Evolutionary conservation across 2,797 vertebrate species (phyloP).

Genomic region (Clamator glandarius): DNA sequence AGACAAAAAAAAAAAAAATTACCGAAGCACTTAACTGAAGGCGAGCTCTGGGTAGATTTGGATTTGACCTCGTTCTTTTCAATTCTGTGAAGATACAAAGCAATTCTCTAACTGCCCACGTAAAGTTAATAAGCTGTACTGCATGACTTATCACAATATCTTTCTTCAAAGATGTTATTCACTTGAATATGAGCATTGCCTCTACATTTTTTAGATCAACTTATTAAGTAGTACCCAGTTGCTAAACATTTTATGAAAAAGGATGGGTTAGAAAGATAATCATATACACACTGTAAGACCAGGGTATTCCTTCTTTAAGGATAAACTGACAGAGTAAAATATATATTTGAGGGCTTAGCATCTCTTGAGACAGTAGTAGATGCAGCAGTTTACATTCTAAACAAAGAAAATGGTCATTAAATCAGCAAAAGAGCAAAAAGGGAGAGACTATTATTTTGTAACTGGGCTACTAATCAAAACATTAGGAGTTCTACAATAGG

Average conservation of each 20-base stretch:
- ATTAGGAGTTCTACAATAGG: conserved; percentile 7
- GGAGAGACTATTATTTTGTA: neutral
- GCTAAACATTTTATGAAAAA: neutral
- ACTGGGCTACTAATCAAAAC: conserved; percentile 21
- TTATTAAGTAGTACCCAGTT: conserved; percentile 5
- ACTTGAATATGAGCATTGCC: neutral
- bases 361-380: neutral
- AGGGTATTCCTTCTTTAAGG: neutral
- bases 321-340: neutral
- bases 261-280: neutral
- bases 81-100: neutral
- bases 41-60: neutral
- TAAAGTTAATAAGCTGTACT: conserved; percentile 43
- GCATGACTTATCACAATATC: neutral
- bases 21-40: neutral
- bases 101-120: conserved; percentile 10
- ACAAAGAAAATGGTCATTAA: neutral
- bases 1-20: neutral
- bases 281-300: neutral
- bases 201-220: neutral
- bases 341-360: neutral
- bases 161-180: neutral
- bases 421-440: neutral
- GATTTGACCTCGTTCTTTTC: neutral
- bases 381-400: neutral